phyloP scores from a whole-genome alignment of 2,113 vertebrate genomes.

The Xiphorhynchus elegans region DNA sequence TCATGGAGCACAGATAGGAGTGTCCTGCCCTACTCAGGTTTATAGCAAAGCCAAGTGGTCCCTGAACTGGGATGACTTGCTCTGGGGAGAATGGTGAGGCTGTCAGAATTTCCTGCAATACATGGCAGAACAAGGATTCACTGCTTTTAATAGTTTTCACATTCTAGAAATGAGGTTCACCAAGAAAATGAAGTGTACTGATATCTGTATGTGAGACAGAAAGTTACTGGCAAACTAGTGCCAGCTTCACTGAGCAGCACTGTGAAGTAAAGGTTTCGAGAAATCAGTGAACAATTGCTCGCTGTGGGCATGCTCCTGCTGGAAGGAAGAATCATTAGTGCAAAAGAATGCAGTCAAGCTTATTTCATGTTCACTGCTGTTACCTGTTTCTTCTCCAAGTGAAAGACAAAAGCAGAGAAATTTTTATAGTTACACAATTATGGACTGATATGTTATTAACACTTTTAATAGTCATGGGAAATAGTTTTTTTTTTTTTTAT shows the following conservation, averaged over 20 bases:
- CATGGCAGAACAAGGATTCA: background rate
- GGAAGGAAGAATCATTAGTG: background rate
- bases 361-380: background rate
- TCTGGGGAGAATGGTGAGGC: background rate
- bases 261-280: background rate
- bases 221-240: background rate
- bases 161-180: background rate
- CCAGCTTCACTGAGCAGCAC: background rate
- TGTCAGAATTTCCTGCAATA: background rate
- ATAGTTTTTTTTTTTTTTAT: background rate
- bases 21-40: background rate
- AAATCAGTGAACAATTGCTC: background rate
- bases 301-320: background rate
- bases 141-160: background rate
- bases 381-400: background rate
- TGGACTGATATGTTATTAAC: background rate
- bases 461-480: background rate
- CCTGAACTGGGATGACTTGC: background rate
- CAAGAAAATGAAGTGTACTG: background rate
- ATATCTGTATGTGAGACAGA: background rate
- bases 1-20: fast-evolving
- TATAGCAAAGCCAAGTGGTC: background rate
- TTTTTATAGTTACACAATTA: background rate
- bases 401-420: background rate
- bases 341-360: background rate